Evolutionary conservation across 2,888 invertebrate species (phyloP), one percentile per base, ranked within the genome.

Genomic region (Cordilura impudica): DNA sequence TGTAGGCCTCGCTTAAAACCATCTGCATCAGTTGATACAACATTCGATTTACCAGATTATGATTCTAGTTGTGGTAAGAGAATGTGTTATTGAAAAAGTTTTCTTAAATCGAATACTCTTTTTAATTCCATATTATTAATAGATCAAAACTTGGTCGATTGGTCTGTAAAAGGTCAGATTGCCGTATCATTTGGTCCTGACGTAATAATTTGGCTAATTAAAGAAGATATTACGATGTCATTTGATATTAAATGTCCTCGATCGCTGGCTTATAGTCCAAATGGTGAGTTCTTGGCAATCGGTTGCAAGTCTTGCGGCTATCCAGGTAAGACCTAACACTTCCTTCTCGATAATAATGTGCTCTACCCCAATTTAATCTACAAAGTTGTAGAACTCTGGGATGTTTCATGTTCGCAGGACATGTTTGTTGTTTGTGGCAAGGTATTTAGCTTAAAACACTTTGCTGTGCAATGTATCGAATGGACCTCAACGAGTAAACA

Each of bases 161-260:
- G 89, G 89, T 88, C 88, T 0, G 47, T 81, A 1, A 83, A 82
- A 23, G 87, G 85, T 18, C 87, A 88, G 76, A 87, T 90, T 47
- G 89, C 88, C 0, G 85, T 89, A 6, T 87, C 88, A 0, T 88
- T 88, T 78, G 86, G 86, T 2, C 75, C 83, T n/a, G 88, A 89
- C 56, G 81, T 90, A 4, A 87, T 89, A 26, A 78, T 90, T 14
- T 90, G 89, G 88, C 84, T 83, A 7, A 86, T 87, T 18, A 75
- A 82, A 1, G 82, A 85, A 12, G 86, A 87, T 43, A 74, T 84
- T 6, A 89, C 88, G 2, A 83, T 87, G 84, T 78, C 87, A 1
- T 89, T 87, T 29, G 84, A 83, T 39, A 84, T 88, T 0, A 84
- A 83, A 4, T 81, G 84, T 18, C 84, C 85, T 0, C 81, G 81